Evolutionary conservation across 2,113 vertebrate species (phyloP).

Genomic region (Eudyptes chrysolophus): DNA sequence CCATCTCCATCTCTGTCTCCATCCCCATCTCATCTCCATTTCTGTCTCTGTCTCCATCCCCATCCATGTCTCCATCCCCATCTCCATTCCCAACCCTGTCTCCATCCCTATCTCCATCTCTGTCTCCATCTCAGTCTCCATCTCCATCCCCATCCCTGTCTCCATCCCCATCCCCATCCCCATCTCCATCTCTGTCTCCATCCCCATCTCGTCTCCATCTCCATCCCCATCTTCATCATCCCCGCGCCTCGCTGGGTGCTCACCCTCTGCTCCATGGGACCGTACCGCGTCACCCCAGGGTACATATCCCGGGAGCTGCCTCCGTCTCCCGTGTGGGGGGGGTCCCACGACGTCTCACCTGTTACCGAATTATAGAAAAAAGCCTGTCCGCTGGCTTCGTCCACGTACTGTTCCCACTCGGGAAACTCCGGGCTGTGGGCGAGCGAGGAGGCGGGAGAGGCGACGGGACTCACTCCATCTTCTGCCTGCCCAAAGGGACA

Average conservation of each 20-base stretch:
- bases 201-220: too few species aligned
- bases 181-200: too few species aligned
- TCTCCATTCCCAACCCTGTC: too few species aligned
- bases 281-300: not conserved
- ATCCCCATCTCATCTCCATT: too few species aligned
- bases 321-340: slow-evolving; percentile 34
- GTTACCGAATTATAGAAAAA: slow-evolving; percentile 91
- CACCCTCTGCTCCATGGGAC: slow-evolving; percentile 67
- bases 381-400: slow-evolving; percentile 81
- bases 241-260: not conserved
- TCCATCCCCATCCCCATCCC: too few species aligned
- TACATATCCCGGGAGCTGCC: slow-evolving; percentile 36
- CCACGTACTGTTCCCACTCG: slow-evolving; percentile 86
- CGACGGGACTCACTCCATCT: slow-evolving; percentile 28
- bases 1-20: too few species aligned
- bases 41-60: too few species aligned
- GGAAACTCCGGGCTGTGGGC: slow-evolving; percentile 51
- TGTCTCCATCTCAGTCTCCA: too few species aligned
- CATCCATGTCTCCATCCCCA: not conserved
- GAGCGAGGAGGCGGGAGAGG: slow-evolving; percentile 23
- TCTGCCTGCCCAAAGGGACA: slow-evolving; percentile 77
- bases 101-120: too few species aligned
- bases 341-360: slow-evolving; percentile 92
- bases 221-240: not conserved
- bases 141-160: too few species aligned